Evolutionary conservation across 30 jellyfish, hydroid and myxozoan genomes (phyloP).

Genomic region (Aurelia aurita): DNA sequence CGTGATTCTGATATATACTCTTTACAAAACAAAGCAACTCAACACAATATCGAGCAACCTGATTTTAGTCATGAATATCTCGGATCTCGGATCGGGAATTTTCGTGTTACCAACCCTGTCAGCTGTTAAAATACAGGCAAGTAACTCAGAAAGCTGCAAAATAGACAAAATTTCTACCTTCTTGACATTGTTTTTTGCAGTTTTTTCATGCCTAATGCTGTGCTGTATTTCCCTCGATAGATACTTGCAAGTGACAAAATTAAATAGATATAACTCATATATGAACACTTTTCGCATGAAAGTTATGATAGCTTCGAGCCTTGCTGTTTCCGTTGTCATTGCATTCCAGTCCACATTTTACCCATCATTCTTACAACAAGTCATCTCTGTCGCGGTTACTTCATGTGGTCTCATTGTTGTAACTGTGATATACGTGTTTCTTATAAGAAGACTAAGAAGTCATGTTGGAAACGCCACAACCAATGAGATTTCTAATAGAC

Average conservation of each 20-base stretch:
- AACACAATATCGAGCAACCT: conserved; percentile 41
- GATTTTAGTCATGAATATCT: conserved; percentile 43
- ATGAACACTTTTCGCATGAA: conserved; percentile 48
- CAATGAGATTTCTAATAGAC: neutral
- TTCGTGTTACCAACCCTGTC: conserved; percentile 23
- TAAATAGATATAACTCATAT: conserved; percentile 34
- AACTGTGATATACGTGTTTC: neutral
- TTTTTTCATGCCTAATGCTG: conserved; percentile 47
- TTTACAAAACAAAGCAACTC: conserved; percentile 46
- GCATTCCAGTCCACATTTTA: neutral
- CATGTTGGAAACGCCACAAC: conserved; percentile 13
- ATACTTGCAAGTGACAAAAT: conserved; percentile 39
- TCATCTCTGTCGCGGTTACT: neutral
- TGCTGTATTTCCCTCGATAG: conserved; percentile 32
- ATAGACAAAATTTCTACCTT: conserved; percentile 9
- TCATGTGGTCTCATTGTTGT: neutral
- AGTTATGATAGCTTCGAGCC: conserved; percentile 1
- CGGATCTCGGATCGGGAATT: conserved; percentile 55
- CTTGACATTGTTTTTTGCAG: conserved; percentile 24
- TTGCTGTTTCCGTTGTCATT: conserved; percentile 13
- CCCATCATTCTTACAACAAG: conserved; percentile 13
- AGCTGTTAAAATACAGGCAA: neutral
- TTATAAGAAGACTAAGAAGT: neutral
- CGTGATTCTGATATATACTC: conserved; percentile 37
- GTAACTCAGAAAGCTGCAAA: neutral